Evolutionary conservation across 2,888 invertebrate genomes (phyloP).

Genomic region (Drosophila mulleri): DNA sequence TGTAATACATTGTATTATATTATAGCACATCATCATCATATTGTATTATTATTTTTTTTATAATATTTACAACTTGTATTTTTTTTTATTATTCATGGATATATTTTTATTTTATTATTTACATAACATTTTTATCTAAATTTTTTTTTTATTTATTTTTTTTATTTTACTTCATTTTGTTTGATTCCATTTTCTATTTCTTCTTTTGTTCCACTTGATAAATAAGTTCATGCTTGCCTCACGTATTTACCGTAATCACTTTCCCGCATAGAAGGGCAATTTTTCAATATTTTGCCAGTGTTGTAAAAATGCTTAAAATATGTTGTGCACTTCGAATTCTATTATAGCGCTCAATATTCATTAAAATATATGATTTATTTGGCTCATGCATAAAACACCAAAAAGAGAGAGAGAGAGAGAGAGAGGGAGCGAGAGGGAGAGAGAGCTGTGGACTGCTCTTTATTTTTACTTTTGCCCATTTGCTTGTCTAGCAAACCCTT

Average conservation of each 20-base stretch:
- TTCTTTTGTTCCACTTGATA: no score
- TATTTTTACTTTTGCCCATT: background rate
- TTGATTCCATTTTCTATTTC: no score
- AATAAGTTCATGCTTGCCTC: no score
- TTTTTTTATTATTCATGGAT: no score
- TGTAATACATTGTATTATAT: no score
- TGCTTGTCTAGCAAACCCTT: constrained; percentile 31
- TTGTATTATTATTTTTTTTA: no score
- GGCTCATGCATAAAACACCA: background rate
- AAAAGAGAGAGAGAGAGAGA: background rate
- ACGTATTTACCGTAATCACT: background rate
- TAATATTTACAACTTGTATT: no score
- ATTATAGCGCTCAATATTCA: constrained; percentile 7
- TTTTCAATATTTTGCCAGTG: constrained; percentile 4
- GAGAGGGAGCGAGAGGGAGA: background rate
- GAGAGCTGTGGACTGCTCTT: background rate
- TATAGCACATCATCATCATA: no score
- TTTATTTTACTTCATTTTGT: no score
- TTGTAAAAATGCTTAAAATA: background rate
- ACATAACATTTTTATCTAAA: no score
- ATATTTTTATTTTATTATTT: no score
- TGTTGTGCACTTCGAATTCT: constrained; percentile 9
- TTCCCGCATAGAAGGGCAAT: background rate
- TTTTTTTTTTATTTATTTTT: no score
- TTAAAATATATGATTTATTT: constrained; percentile 14